These are phyloP conservation scores for Rattus rattus DNA, from an alignment of 2,113 vertebrate genomes.

Conservation along the genomic window DNA sequence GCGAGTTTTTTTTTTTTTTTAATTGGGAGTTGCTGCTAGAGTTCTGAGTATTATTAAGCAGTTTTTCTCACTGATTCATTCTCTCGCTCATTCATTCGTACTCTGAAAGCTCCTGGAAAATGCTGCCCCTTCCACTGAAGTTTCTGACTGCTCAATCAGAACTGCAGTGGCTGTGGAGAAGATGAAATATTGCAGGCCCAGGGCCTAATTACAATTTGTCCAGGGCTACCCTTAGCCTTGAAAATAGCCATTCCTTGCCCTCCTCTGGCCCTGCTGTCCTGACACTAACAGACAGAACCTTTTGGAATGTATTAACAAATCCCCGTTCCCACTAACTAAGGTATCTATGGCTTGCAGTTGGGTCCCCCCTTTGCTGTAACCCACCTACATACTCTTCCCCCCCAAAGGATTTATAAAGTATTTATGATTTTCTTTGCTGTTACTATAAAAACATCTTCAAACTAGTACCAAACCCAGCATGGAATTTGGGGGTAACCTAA, in stretches of 20 bases:
- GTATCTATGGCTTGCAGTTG: background rate
- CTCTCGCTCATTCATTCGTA: background rate
- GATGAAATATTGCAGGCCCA: background rate
- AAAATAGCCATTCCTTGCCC: background rate
- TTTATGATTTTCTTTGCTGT: background rate
- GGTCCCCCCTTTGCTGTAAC: background rate
- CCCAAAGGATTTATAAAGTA: background rate
- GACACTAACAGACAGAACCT: background rate
- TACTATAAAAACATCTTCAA: background rate
- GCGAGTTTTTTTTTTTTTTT: background rate
- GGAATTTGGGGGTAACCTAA: background rate
- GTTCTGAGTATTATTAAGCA: background rate
- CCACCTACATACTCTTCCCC: background rate
- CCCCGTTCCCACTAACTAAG: too few species aligned
- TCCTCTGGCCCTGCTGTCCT: background rate
- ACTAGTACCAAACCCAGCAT: background rate
- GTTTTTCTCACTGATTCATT: background rate
- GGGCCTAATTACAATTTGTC: background rate
- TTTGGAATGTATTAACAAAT: background rate
- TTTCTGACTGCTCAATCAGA: background rate
- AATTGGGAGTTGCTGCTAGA: background rate
- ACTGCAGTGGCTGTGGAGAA: too few species aligned
- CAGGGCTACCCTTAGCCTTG: background rate
- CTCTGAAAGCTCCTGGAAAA: background rate
- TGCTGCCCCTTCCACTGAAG: too few species aligned